These are phyloP conservation scores for Eilema griseolum DNA, from an alignment of 2,888 invertebrate genomes.

Conservation along the genomic window DNA sequence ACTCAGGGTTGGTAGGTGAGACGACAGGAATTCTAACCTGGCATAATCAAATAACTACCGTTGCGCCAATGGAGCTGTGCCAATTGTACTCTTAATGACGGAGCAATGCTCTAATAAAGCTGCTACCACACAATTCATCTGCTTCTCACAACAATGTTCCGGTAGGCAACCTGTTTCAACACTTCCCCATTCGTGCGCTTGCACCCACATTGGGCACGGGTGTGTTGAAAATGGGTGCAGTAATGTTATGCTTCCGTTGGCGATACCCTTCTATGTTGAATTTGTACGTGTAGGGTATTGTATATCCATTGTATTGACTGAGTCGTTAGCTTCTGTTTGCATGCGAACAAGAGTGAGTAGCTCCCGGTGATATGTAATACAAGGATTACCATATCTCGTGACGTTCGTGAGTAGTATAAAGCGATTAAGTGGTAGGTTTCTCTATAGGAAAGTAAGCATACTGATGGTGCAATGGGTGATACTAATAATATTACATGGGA, in stretches of 20 bases:
- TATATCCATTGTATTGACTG: conserved; percentile 6
- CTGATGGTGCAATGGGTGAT: too few relatives aligned
- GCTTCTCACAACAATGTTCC: conserved; percentile 54
- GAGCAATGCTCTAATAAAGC: conserved; percentile 1
- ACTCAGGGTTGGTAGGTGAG: too few relatives aligned
- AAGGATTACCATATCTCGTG: neutral
- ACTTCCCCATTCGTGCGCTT: conserved; percentile 48
- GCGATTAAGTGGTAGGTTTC: neutral
- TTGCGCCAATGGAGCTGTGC: neutral
- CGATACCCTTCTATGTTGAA: conserved; percentile 14
- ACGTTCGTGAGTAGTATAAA: neutral
- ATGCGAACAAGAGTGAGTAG: neutral
- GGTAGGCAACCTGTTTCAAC: conserved; percentile 60
- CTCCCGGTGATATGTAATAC: neutral
- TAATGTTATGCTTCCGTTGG: conserved; percentile 43
- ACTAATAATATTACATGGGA: too few relatives aligned
- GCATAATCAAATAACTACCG: neutral
- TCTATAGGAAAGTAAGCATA: neutral
- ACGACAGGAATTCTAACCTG: neutral
- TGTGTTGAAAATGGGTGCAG: conserved; percentile 53
- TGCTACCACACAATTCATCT: conserved; percentile 26
- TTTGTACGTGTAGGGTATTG: conserved; percentile 8
- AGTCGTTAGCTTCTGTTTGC: neutral
- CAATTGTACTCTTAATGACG: neutral
- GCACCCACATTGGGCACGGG: conserved; percentile 39